A percentile compares a stretch with the other conserved stretches of the same genome.
Conservation (phyloP, 2,888 invertebrate species). For the Agrotis ipsilon region DNA sequence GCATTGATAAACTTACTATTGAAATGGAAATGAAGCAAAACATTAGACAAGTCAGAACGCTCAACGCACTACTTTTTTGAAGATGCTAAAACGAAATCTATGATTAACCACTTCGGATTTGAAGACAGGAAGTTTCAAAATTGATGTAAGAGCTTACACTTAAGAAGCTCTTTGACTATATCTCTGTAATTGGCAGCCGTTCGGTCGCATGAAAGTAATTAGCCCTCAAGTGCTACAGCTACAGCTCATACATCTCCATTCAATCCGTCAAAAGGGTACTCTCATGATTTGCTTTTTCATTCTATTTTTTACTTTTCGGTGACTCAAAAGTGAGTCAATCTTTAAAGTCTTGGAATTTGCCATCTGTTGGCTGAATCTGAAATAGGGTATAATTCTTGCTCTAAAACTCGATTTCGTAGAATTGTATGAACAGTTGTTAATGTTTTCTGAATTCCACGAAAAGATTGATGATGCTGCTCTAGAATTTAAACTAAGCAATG, state of each 20-base stretch:
- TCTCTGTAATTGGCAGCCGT: conserved; percentile 35
- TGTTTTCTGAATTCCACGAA: not conserved
- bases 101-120: conserved; percentile 11
- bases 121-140: conserved; percentile 34
- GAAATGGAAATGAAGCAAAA: not conserved
- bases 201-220: conserved; percentile 48
- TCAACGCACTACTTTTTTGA: not conserved
- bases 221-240: conserved; percentile 55
- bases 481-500: too few relatives aligned
- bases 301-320: conserved; percentile 27
- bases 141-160: conserved; percentile 14
- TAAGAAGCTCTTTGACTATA: conserved; percentile 42
- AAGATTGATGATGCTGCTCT: not conserved
- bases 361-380: conserved; percentile 33
- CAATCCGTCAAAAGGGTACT: conserved; percentile 32
- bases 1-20: not conserved
- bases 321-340: conserved; percentile 37
- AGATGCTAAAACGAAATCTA: conserved; percentile 11
- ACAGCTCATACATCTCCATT: conserved; percentile 46
- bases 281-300: conserved; percentile 27
- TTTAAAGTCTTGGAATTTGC: conserved; percentile 20
- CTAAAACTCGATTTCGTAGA: conserved; percentile 24
- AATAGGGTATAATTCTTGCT: not conserved
- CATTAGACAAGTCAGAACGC: not conserved
- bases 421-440: not conserved